Evolutionary conservation across 2,888 invertebrate genomes (phyloP).

Genomic region (Macaria liturata): DNA sequence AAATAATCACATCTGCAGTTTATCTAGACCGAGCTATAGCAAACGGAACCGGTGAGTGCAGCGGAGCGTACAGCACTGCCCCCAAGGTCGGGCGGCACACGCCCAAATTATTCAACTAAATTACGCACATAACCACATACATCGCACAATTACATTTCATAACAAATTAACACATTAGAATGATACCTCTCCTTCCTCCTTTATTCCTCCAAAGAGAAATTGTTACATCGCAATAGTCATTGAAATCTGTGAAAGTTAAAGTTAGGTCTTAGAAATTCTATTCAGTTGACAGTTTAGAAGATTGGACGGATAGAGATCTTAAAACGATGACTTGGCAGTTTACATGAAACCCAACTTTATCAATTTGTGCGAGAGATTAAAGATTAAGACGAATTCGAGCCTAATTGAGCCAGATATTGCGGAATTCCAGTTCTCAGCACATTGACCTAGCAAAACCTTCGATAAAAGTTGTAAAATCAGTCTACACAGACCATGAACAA

Average conservation of each 20-base stretch:
- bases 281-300: constrained; percentile 14
- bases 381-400: no score
- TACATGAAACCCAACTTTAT: constrained; percentile 13
- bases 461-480: no score
- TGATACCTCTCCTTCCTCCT: constrained; percentile 9
- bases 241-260: constrained; percentile 13
- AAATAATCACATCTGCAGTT: constrained; percentile 58
- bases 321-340: constrained; percentile 33
- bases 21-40: constrained; percentile 64
- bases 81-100: constrained; percentile 67
- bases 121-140: constrained; percentile 42
- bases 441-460: constrained; percentile 3
- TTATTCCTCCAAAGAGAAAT: constrained; percentile 6
- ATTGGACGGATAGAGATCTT: constrained; percentile 27
- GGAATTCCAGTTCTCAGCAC: no score
- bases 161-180: constrained; percentile 7
- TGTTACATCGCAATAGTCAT: constrained; percentile 8
- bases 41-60: constrained; percentile 68
- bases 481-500: no score
- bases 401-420: no score
- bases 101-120: constrained; percentile 53
- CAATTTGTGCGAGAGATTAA: constrained; percentile 1
- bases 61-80: constrained; percentile 49
- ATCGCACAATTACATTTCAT: constrained; percentile 32
- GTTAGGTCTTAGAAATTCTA: constrained; percentile 16